Evolutionary conservation across 2,888 invertebrate genomes (phyloP).

Genomic region (Oligia fasciuncula): DNA sequence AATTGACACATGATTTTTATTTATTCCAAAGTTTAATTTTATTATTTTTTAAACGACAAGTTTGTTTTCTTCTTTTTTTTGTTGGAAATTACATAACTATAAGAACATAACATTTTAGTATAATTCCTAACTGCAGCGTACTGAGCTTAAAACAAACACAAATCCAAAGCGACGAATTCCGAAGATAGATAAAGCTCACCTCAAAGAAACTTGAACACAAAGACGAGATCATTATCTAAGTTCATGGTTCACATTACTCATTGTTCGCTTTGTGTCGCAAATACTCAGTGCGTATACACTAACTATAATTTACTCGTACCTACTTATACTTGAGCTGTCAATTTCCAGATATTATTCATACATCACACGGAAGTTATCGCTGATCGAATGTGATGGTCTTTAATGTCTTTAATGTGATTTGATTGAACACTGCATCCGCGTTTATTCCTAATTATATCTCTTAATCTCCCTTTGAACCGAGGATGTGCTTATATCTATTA

Average conservation of each 20-base stretch:
- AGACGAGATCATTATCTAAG: slow-evolving; percentile 59
- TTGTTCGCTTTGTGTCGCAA: slow-evolving; percentile 57
- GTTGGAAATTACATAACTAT: not conserved
- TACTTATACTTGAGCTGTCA: slow-evolving; percentile 63
- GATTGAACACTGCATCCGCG: slow-evolving; percentile 56
- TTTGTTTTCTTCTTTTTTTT: not conserved
- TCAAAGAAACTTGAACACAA: slow-evolving; percentile 55
- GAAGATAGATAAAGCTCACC: slow-evolving; percentile 44
- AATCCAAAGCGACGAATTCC: slow-evolving; percentile 36
- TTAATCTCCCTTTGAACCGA: slow-evolving; percentile 18
- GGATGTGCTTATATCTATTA: not conserved
- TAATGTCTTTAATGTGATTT: slow-evolving; percentile 55
- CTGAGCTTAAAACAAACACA: slow-evolving; percentile 37
- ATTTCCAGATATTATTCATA: slow-evolving; percentile 50
- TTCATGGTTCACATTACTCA: slow-evolving; percentile 62
- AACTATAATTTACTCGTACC: slow-evolving; percentile 31
- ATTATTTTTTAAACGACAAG: not conserved
- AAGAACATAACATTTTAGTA: not conserved
- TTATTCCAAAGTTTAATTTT: not conserved
- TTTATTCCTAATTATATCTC: slow-evolving; percentile 56
- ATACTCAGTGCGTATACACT: slow-evolving; percentile 48
- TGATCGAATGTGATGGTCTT: slow-evolving; percentile 52
- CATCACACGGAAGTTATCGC: slow-evolving; percentile 62
- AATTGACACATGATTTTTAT: not conserved
- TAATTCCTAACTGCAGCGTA: not conserved